These are phyloP conservation scores for Cheiracanthium punctorium DNA, from an alignment of 2,888 invertebrate genomes.

Conservation along the genomic window DNA sequence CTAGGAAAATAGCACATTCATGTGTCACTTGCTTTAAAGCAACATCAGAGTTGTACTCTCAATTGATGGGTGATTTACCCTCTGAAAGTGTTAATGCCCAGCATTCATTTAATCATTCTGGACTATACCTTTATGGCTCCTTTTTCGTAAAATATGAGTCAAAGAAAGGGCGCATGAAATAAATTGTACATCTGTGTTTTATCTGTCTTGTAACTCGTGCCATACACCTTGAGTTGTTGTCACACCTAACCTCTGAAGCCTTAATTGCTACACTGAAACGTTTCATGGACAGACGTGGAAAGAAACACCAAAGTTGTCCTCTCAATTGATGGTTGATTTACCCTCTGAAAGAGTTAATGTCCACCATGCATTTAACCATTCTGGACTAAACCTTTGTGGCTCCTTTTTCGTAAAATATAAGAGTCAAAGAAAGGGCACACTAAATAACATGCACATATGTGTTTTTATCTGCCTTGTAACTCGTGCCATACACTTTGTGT, in stretches of 20 bases:
- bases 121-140: slow-evolving; percentile 24
- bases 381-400: too few species aligned
- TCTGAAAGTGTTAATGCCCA: slow-evolving; percentile 2
- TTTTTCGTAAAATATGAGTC: background rate
- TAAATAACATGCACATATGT: too few species aligned
- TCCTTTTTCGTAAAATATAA: too few species aligned
- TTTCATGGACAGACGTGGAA: background rate
- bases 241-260: slow-evolving; percentile 18
- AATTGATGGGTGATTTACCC: slow-evolving; percentile 20
- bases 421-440: too few species aligned
- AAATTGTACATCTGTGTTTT: background rate
- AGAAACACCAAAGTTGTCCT: too few species aligned
- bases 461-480: too few species aligned
- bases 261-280: background rate
- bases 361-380: too few species aligned
- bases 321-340: too few species aligned
- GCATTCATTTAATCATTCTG: slow-evolving; percentile 18
- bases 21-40: slow-evolving; percentile 7
- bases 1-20: background rate
- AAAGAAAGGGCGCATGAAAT: background rate
- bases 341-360: too few species aligned
- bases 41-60: background rate
- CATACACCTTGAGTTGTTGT: background rate
- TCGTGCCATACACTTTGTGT: too few species aligned
- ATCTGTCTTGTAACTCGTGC: background rate